Conservation (phyloP, 2,888 invertebrate genomes). For the Apamea sordens region DNA sequence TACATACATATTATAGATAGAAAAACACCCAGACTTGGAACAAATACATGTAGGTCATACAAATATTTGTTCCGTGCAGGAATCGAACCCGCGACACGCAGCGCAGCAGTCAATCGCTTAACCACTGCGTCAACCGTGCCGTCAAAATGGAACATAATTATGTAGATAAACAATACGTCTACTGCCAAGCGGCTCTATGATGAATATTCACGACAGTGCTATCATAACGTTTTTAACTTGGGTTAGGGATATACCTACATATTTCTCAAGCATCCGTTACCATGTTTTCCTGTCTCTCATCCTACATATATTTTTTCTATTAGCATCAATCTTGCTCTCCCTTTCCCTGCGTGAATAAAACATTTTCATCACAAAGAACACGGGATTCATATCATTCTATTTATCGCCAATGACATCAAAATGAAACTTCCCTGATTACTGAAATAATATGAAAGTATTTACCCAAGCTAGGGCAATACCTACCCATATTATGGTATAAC, state of each 20-base stretch:
- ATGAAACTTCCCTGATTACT: constrained; percentile 37
- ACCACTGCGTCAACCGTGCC: too few relatives aligned
- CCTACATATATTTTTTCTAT: constrained; percentile 16
- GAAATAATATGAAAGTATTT: constrained; percentile 36
- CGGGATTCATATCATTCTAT: constrained; percentile 39
- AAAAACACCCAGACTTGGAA: too few relatives aligned
- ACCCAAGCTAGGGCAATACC: constrained; percentile 14
- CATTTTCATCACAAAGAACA: constrained; percentile 52
- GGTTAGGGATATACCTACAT: neutral
- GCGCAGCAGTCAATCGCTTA: too few relatives aligned
- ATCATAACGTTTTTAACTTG: neutral
- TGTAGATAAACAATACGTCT: neutral
- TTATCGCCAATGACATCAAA: constrained; percentile 20
- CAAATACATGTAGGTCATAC: too few relatives aligned
- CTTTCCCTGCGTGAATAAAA: constrained; percentile 51
- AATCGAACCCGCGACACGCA: too few relatives aligned
- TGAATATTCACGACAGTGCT: constrained; percentile 17
- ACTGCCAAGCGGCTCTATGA: neutral
- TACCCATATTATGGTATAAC: constrained; percentile 3
- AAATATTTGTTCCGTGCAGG: too few relatives aligned
- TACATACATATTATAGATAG: too few relatives aligned
- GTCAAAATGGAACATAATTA: neutral
- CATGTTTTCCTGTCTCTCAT: constrained; percentile 1
- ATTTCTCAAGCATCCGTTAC: constrained; percentile 4
- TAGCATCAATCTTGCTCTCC: constrained; percentile 7